phyloP scores from a whole-genome alignment of 2,113 vertebrate species.

The Cygnus atratus region DNA sequence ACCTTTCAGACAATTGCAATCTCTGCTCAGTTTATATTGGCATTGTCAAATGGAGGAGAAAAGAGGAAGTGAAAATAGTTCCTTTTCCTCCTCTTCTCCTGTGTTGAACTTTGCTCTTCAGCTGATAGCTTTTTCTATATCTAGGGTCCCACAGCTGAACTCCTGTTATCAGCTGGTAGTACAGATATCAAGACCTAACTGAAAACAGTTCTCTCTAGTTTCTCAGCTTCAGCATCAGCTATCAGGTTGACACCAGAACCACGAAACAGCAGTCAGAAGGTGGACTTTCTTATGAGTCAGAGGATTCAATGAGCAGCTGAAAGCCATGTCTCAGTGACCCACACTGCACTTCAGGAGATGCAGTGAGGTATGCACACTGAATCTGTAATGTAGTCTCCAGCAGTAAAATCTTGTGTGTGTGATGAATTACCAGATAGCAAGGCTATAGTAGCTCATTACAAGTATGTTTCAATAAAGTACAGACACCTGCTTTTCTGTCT shows the following conservation, averaged over 20 bases:
- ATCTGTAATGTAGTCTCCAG: not conserved
- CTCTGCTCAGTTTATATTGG: not conserved
- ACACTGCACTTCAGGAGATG: not conserved
- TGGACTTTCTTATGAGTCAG: not conserved
- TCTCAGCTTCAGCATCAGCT: not conserved
- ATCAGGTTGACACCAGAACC: not conserved
- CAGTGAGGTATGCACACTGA: not conserved
- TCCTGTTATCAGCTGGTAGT: not conserved
- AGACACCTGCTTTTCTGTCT: not conserved
- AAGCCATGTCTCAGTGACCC: not conserved
- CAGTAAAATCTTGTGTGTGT: not conserved
- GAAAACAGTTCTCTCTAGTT: not conserved
- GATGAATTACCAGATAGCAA: not conserved
- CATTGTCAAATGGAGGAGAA: not conserved
- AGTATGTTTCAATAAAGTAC: not conserved
- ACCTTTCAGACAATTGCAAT: not conserved
- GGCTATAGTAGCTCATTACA: not conserved
- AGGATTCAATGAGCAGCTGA: not conserved
- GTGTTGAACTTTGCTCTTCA: not conserved
- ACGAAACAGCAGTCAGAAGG: not conserved
- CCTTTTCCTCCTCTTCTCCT: not conserved
- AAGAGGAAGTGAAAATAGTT: not conserved
- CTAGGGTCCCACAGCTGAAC: not conserved
- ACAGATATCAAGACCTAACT: not conserved
- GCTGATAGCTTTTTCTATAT: not conserved